Percentiles rank a stretch among this genome's conserved stretches.
These are phyloP conservation scores for Caerostris extrusa DNA, from an alignment of 1,140 invertebrate species.

Conservation along the genomic window DNA sequence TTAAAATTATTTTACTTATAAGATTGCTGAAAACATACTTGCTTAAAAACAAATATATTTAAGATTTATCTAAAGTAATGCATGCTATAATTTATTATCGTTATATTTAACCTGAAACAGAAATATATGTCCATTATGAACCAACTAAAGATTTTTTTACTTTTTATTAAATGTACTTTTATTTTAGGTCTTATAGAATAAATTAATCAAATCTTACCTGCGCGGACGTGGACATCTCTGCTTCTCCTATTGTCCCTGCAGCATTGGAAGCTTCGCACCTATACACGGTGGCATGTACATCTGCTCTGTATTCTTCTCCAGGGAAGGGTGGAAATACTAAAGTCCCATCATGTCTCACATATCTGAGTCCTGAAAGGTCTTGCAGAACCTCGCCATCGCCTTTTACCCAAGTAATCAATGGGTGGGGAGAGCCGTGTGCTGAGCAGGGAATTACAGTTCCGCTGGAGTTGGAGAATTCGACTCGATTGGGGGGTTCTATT, in stretches of 20 bases:
- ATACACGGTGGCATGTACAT: slow-evolving; percentile 82
- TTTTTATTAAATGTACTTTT: too few species aligned
- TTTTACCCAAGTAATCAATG: slow-evolving; percentile 90
- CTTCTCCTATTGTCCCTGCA: slow-evolving; percentile 89
- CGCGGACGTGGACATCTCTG: slow-evolving; percentile 89
- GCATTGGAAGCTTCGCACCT: slow-evolving; percentile 89
- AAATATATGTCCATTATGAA: too few species aligned
- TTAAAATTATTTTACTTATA: too few species aligned
- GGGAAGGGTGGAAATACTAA: slow-evolving; percentile 94
- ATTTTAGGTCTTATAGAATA: too few species aligned
- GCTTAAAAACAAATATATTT: too few species aligned
- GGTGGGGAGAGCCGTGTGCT: slow-evolving; percentile 92
- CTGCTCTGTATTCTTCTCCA: slow-evolving; percentile 93
- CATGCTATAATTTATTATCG: too few species aligned
- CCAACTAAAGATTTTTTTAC: too few species aligned
- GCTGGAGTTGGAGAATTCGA: slow-evolving; percentile 96
- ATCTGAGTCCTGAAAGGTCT: slow-evolving; percentile 55
- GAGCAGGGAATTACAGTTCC: slow-evolving; percentile 95
- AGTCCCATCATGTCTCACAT: slow-evolving; percentile 55
- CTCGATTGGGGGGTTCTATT: slow-evolving; percentile 93
- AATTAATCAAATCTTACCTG: slow-evolving; percentile 85
- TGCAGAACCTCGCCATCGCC: slow-evolving; percentile 82
- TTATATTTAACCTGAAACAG: too few species aligned
- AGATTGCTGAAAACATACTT: too few species aligned
- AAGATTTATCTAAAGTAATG: too few species aligned